These are phyloP conservation scores for Coregonus sp. DNA, from an alignment of 2,797 vertebrate species.

Conservation along the genomic window DNA sequence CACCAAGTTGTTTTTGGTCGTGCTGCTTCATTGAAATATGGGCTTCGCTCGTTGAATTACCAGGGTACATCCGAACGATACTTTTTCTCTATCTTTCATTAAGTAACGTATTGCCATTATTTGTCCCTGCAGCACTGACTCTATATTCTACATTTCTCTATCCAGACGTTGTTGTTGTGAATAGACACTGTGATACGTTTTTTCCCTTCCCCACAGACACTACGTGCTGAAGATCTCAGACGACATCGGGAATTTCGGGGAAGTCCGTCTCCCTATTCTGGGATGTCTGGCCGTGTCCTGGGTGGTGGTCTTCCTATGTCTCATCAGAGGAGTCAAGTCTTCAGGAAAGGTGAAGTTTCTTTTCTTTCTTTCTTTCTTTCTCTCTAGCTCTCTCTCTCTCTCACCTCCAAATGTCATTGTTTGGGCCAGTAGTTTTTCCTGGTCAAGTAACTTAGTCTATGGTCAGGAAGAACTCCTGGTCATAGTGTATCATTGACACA, in stretches of 20 bases:
- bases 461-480: too few relatives aligned
- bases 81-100: conserved; percentile 1
- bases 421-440: too few relatives aligned
- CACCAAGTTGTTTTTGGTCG: background rate
- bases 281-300: conserved; percentile 93
- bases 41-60: conserved; percentile 9
- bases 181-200: background rate
- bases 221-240: conserved; percentile 92
- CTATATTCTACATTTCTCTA: background rate
- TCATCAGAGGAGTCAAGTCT: conserved; percentile 96
- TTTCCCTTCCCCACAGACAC: conserved; percentile 69
- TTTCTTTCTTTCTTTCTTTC: conserved; percentile 2
- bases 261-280: conserved; percentile 90
- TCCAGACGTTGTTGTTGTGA: background rate
- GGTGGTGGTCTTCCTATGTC: conserved; percentile 97
- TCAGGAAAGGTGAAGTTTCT: conserved; percentile 89
- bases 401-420: too few relatives aligned
- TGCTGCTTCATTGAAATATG: conserved; percentile 26
- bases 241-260: conserved; percentile 93
- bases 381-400: too few relatives aligned
- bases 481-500: too few relatives aligned
- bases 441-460: background rate
- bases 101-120: background rate
- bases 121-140: background rate
- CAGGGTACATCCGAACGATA: background rate